Base-by-base conservation (phyloP, 2,113 vertebrate genomes). In the Crocuta crocuta region DNA sequence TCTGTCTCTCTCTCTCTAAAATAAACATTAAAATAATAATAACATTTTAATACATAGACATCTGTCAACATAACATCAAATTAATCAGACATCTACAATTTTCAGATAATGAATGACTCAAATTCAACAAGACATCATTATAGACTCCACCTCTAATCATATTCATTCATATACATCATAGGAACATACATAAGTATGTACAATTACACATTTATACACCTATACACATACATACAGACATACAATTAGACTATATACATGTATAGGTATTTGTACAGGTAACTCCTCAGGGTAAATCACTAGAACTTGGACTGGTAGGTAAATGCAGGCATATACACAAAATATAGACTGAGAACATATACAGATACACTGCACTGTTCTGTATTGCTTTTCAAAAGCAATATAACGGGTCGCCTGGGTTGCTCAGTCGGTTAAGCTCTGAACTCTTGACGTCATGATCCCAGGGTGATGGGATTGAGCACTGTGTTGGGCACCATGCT, bases 41-140 rank as follows among this genome's bases (percentile, higher is more conserved):
- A 17, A 55, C 17, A 55, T 17, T 55, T 55, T 16, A 89, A 93
- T 82, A 96, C 1, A 9, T 61, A 91, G 17, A 91, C 31, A 70
- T 90, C 50, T 81, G 17, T 91, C 48, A 90, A 55, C 8, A 73
- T 73, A 92, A 81, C 26, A 76, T 79, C 35, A 61, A 96, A 92
- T 66, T 95, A 95, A 31, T 24, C 68, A 94, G 87, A 66, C 19
- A 97, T 70, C 33, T 84, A 45, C 15, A 35, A 48, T 17, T 81
- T 10, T 35, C 33, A 91, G 24, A 45, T 76, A 91, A 89, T 68
- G 43, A 35, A 86, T 58, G 33, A 61, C 26, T 89, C 78, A 79
- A 53, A 84, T 63, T 91, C 26, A 96, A 81, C 31, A 53, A 19
- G 9, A 71, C 55, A 58, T 82, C 11, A 74, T 74, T 91, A 93